Evolutionary conservation across 2,113 vertebrate species (phyloP).

Genomic region (Toxostoma redivivum): DNA sequence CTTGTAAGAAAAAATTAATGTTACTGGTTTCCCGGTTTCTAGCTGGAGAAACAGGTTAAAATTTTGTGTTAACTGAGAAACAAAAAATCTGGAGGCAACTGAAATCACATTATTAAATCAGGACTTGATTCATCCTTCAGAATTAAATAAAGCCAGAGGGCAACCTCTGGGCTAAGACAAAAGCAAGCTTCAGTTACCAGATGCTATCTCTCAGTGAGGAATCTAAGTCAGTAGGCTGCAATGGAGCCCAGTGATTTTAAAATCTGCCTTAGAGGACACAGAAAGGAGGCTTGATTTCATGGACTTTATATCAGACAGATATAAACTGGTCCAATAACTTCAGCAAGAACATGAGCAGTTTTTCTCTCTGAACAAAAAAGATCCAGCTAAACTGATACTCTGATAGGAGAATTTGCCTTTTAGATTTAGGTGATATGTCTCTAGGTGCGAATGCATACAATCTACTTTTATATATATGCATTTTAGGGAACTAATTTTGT

Average conservation of each 20-base stretch:
- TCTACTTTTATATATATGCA: neutral
- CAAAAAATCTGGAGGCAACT: neutral
- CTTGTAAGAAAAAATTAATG: neutral
- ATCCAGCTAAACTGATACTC: neutral
- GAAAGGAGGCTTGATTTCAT: neutral
- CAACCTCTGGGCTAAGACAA: conserved; percentile 9
- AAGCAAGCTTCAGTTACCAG: neutral
- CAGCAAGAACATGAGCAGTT: neutral
- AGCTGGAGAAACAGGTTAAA: conserved; percentile 18
- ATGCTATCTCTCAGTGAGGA: neutral
- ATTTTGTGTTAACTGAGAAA: neutral
- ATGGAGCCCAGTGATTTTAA: neutral
- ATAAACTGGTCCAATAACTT: neutral
- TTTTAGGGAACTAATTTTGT: neutral
- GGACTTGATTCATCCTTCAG: neutral
- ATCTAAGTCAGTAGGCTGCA: neutral
- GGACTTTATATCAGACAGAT: neutral
- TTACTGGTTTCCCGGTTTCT: neutral
- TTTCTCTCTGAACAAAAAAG: neutral
- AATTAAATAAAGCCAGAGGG: conserved; percentile 18
- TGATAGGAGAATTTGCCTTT: neutral
- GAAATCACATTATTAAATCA: neutral
- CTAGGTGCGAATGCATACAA: neutral
- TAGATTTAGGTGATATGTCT: neutral
- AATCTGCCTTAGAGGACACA: neutral